Evolutionary conservation across 2,797 vertebrate genomes (phyloP).

Genomic region (Bovichtus diacanthus): DNA sequence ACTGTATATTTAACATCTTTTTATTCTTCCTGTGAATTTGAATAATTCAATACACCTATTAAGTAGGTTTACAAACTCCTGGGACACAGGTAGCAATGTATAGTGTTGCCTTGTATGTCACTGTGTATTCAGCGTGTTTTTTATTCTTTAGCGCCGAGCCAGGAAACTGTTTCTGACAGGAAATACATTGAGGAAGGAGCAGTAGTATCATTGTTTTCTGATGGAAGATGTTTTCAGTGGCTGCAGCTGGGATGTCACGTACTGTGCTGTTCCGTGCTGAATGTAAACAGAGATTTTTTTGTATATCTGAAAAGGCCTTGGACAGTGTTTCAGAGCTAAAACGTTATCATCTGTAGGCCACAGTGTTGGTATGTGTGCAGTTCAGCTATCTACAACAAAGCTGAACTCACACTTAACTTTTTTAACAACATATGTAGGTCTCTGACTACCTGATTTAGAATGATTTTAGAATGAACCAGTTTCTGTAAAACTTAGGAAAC

Average conservation of each 20-base stretch:
- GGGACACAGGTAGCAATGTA: constrained; percentile 48
- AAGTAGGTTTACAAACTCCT: constrained; percentile 15
- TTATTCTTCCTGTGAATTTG: constrained; percentile 22
- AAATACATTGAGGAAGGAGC: neutral
- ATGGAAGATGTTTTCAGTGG: neutral
- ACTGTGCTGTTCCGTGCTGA: neutral
- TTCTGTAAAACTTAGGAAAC: too few species aligned
- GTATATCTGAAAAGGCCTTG: constrained; percentile 4
- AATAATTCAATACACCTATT: constrained; percentile 45
- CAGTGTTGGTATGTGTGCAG: neutral
- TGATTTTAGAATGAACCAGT: too few species aligned
- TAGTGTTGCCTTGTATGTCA: constrained; percentile 35
- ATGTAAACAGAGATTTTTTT: neutral
- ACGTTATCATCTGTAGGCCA: neutral
- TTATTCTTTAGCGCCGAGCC: neutral
- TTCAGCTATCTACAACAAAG: neutral
- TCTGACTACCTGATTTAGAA: neutral
- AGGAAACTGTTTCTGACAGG: neutral
- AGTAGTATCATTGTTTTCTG: neutral
- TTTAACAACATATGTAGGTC: too few species aligned
- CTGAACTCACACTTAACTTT: neutral
- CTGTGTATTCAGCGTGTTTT: constrained; percentile 9
- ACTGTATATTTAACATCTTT: constrained; percentile 29
- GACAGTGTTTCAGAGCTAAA: neutral
- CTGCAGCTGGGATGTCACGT: neutral